Base-by-base conservation (phyloP, 2,888 invertebrate species). In the Harmothoe impar region DNA sequence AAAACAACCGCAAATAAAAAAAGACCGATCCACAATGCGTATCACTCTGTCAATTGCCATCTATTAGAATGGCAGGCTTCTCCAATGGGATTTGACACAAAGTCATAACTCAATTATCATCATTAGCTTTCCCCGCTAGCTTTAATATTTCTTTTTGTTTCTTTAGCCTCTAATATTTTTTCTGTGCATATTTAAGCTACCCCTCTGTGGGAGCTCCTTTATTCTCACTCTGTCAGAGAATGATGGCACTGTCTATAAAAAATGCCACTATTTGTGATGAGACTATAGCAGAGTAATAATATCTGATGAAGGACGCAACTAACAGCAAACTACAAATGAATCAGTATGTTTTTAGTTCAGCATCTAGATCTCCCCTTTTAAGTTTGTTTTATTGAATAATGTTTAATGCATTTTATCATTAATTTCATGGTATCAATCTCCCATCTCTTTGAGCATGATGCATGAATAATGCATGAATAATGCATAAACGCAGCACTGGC, bases 11-110 rank as follows among this genome's bases (percentile, higher is more conserved):
- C 43, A 43, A 43, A 10, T 43, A 43, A 3, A 43, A 3, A 72
- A 72, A 72, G 25, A 72, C 29, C 0, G 7, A 7, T 29, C 17
- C 25, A 72, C 31, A 72, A 72, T 72, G 72, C 5, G 31, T 72
- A 72, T 12, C 72, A 72, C 72, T 72, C 72, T 29, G 72, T 72
- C 72, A 72, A 72, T 72, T 72, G 72, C 72, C 29, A 72, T 72
- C 72, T 72, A 72, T 29, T 72, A 29, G 29, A 72, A 72, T 72
- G 25, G 17, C 72, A 72, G 25, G 3, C 15, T 15, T 29, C 72
- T 29, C 72, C 72, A 29, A 72, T 72, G 72, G 72, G 72, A 72
- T 29, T 29, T 29, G 72, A 72, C 72, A 72, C 1, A 72, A 25
- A 72, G 72, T 29, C 72, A 72, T 72, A 72, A 72, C 72, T 72